Evolutionary conservation across 2,888 invertebrate genomes (phyloP).

Genomic region (Ochropleura leucogaster): DNA sequence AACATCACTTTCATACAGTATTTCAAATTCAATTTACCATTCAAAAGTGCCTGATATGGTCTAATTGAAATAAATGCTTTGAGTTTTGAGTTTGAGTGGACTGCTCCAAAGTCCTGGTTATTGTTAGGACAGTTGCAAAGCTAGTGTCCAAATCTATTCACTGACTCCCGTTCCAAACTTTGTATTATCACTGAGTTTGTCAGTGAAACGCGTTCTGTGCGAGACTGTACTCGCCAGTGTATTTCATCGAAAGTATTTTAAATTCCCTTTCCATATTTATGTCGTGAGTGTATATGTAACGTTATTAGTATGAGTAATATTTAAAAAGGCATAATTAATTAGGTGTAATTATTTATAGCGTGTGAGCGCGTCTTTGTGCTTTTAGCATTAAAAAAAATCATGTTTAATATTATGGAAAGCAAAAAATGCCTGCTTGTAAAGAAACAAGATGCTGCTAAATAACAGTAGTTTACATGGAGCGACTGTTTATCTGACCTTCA

Average conservation of each 20-base stretch:
- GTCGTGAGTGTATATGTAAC: conserved; percentile 26
- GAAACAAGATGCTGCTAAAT: too few species aligned
- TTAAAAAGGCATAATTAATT: conserved; percentile 17
- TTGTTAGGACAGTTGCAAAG: conserved; percentile 61
- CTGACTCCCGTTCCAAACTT: conserved; percentile 45
- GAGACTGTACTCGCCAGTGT: conserved; percentile 21
- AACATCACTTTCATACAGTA: conserved; percentile 5
- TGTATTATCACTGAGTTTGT: conserved; percentile 41
- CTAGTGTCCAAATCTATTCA: conserved; percentile 51
- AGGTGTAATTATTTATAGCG: neutral
- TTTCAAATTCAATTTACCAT: conserved; percentile 54
- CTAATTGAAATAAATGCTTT: too few species aligned
- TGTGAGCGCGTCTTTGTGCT: neutral
- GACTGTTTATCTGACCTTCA: too few species aligned
- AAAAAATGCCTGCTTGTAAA: too few species aligned
- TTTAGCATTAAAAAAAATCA: neutral
- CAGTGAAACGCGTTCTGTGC: conserved; percentile 31
- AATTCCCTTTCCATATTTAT: conserved; percentile 35
- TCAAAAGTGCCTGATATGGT: neutral
- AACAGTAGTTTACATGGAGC: too few species aligned
- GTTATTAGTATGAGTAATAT: conserved; percentile 33
- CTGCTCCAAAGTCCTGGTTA: conserved; percentile 37
- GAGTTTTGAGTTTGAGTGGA: neutral
- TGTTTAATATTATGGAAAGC: too few species aligned
- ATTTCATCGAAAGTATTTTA: conserved; percentile 44